These are phyloP conservation scores for Denticeps clupeoides DNA, from an alignment of 2,797 vertebrate genomes.

Conservation along the genomic window DNA sequence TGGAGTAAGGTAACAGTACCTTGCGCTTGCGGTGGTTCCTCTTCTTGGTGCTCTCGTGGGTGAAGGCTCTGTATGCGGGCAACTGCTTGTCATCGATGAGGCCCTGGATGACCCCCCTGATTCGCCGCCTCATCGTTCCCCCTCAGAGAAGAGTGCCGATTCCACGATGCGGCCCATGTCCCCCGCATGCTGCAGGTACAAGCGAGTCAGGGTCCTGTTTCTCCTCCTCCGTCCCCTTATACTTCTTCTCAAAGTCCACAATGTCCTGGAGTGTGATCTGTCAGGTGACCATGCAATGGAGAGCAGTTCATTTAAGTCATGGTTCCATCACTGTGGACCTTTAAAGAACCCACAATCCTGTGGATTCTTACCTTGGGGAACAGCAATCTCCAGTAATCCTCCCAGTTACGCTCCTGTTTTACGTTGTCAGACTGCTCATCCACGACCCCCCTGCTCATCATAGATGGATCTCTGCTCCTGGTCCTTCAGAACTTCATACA, in stretches of 20 bases:
- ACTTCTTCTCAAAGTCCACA: slow-evolving; percentile 62
- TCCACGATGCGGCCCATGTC: slow-evolving; percentile 72
- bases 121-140: slow-evolving; percentile 63
- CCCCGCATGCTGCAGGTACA: slow-evolving; percentile 61
- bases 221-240: slow-evolving; percentile 69
- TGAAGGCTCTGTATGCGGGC: slow-evolving; percentile 53
- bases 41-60: slow-evolving; percentile 57
- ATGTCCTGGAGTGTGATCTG: too few relatives aligned
- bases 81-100: slow-evolving; percentile 56
- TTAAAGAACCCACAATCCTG: too few relatives aligned
- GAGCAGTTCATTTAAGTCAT: too few relatives aligned
- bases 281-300: too few relatives aligned
- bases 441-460: slow-evolving; percentile 66
- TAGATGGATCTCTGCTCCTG: slow-evolving; percentile 60
- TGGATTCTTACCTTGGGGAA: slow-evolving; percentile 80
- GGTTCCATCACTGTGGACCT: too few relatives aligned
- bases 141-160: slow-evolving; percentile 51
- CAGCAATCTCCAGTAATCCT: slow-evolving; percentile 66
- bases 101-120: slow-evolving; percentile 52
- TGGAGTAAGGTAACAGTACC: too few relatives aligned
- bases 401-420: slow-evolving; percentile 61
- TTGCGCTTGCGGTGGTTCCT: slow-evolving; percentile 53
- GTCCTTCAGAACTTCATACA: slow-evolving; percentile 65
- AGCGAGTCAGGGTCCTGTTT: slow-evolving; percentile 57
- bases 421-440: slow-evolving; percentile 56